Evolutionary conservation across 2,797 vertebrate genomes (phyloP).

Genomic region (Argya squamiceps): DNA sequence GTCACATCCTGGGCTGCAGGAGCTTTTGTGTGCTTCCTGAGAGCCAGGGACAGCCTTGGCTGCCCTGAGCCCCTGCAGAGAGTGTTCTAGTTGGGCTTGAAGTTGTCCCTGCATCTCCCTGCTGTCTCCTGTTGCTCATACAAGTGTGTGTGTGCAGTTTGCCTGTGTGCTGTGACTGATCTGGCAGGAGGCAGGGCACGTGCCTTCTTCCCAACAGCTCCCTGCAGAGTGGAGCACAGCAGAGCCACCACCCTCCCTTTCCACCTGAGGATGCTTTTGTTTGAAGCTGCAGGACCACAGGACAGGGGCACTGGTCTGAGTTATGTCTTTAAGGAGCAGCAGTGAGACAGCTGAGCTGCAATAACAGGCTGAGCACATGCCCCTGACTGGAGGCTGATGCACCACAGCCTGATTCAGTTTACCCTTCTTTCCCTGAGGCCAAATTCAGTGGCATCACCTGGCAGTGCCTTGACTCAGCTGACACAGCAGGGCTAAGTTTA

Average conservation of each 20-base stretch:
- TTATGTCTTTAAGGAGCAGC: background rate
- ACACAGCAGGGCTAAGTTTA: background rate
- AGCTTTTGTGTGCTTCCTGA: background rate
- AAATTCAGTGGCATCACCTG: background rate
- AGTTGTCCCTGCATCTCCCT: background rate
- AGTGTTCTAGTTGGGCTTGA: background rate
- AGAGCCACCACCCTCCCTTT: background rate
- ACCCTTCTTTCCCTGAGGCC: background rate
- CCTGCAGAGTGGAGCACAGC: background rate
- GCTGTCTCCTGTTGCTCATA: background rate
- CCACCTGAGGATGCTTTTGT: background rate
- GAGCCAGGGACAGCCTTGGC: background rate
- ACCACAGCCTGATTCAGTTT: background rate
- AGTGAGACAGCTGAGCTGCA: background rate
- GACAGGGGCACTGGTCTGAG: background rate
- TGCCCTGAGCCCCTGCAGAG: background rate
- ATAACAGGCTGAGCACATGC: rapidly evolving
- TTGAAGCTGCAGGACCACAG: background rate
- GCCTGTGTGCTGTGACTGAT: background rate
- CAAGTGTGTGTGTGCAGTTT: background rate
- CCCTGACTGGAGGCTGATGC: background rate
- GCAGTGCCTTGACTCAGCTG: background rate
- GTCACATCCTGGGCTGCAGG: background rate
- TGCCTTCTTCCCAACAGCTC: background rate
- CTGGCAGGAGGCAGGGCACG: background rate